Conservation (phyloP, 2,888 invertebrate species). For the Hymenopus coronatus region DNA sequence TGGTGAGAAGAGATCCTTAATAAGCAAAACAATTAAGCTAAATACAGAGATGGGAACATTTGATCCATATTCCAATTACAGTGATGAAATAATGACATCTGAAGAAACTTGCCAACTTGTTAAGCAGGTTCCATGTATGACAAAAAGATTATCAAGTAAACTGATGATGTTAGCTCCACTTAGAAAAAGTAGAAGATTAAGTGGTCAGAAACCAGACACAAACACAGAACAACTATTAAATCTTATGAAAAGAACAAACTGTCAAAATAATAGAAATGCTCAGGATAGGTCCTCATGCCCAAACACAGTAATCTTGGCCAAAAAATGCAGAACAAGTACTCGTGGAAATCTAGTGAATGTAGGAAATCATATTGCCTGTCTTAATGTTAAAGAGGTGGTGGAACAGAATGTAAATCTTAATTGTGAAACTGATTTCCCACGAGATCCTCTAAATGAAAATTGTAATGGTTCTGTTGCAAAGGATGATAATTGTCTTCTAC, state of each 20-base stretch:
- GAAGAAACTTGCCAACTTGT: neutral
- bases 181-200: neutral
- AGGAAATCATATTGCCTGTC: neutral
- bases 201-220: neutral
- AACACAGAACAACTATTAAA: neutral
- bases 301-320: neutral
- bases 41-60: neutral
- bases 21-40: neutral
- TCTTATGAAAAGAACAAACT: neutral
- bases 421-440: neutral
- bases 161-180: neutral
- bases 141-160: neutral
- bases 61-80: neutral
- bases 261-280: neutral
- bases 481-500: neutral
- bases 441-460: neutral
- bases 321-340: neutral
- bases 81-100: neutral
- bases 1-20: neutral
- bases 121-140: neutral
- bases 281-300: neutral
- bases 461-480: neutral
- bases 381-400: neutral
- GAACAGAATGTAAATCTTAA: neutral
- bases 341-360: neutral